Evolutionary conservation across 2,113 vertebrate species (phyloP).

Genomic region (Aviceda subcristata): DNA sequence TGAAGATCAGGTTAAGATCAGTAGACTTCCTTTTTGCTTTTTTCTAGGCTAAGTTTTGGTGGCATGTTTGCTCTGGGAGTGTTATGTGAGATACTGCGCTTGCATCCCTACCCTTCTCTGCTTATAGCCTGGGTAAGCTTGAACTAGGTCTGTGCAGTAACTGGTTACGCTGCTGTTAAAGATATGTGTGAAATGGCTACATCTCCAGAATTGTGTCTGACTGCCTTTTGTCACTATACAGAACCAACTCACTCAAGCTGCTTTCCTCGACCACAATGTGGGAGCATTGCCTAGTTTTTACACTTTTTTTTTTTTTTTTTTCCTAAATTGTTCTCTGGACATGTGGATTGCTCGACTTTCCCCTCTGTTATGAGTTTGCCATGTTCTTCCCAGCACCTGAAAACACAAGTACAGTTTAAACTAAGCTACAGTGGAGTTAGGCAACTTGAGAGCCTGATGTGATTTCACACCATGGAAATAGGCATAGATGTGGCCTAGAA

Average conservation of each 20-base stretch:
- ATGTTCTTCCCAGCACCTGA: background rate
- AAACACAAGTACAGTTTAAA: background rate
- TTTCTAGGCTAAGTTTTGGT: background rate
- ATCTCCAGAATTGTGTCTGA: background rate
- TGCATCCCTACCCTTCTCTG: background rate
- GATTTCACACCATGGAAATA: background rate
- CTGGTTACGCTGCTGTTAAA: background rate
- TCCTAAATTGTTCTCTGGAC: background rate
- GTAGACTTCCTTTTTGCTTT: background rate
- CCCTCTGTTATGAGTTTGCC: background rate
- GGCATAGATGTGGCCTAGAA: background rate
- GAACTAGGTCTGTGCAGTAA: background rate
- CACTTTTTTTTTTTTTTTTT: background rate
- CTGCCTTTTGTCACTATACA: background rate
- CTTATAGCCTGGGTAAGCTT: background rate
- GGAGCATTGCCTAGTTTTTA: background rate
- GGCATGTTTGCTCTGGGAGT: background rate
- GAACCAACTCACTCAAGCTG: background rate
- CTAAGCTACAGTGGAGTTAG: background rate
- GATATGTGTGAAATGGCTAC: background rate
- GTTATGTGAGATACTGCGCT: fast-evolving
- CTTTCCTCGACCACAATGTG: background rate
- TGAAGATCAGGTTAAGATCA: background rate
- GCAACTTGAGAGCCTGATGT: background rate
- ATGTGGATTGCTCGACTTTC: background rate